Base-by-base conservation (phyloP, 2,888 invertebrate species). In the Bellardia bayeri region DNA sequence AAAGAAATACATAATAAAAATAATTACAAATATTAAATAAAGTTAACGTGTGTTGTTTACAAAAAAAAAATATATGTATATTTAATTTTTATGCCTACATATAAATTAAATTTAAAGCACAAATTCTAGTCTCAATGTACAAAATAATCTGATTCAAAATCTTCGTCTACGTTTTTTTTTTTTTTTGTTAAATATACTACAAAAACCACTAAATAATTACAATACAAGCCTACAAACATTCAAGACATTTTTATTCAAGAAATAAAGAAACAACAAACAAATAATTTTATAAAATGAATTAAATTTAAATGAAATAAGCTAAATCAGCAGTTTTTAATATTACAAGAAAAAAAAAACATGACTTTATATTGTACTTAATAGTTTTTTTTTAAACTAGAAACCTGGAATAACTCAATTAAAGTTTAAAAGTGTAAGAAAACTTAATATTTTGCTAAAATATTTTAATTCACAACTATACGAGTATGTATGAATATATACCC, bases 101-200 rank as follows among this genome's bases (percentile, higher is more conserved):
- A 23, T 23, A 23, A 69, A 64, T 42, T 3, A 63, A 63, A 63
- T 63, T 7, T 37, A 49, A n/a, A 54, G 16, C 42, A 75, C 68
- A 69, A 58, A 66, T 23, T 85, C 85, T 85, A 85, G 85, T 85
- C 85, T 78, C 71, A 83, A 71, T 56, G 56, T 78, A 71, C 30
- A 85, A 85, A 84, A 85, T 80, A 80, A 80, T 85, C 85, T 68
- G 85, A 75, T 80, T 72, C 37, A 37, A 76, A 83, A 83, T 76
- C 76, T 30, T 42, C 37, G 56, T 76, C 45, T 64, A 72, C 66
- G 51, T 74, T 61, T 74, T 61, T 66, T 40, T 33, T n/a, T 37
- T 74, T 61, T 74, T 61, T 66, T 40, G 37, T n/a, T 37, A 11
- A 16, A 66, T 45, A 16, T 71, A n/a, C 40, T 80, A 49, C 33